Evolutionary conservation across 2,888 invertebrate species (phyloP).

Genomic region (Zhuqinia jingwanae): DNA sequence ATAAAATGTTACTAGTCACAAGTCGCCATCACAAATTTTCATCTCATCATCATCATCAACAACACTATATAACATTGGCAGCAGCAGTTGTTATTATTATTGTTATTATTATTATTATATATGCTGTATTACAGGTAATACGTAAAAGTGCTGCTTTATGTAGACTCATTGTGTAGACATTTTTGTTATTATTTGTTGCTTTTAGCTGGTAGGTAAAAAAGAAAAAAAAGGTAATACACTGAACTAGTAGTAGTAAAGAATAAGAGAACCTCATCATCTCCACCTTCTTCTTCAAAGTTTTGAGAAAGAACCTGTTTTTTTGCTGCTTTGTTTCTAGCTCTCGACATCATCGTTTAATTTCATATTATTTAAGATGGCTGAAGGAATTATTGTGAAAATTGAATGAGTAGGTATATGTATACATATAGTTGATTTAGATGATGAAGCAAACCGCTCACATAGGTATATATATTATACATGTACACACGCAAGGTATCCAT

Average conservation of each 20-base stretch:
- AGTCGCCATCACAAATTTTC: constrained; percentile 1
- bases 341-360: constrained; percentile 7
- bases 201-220: constrained; percentile 34
- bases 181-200: constrained; percentile 40
- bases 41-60: constrained; percentile 29
- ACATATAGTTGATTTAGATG: constrained; percentile 18
- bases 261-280: no score
- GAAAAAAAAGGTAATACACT: no score
- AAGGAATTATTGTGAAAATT: neutral
- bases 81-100: no score
- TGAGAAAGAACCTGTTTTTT: constrained; percentile 31
- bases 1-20: no score
- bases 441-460: no score
- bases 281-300: neutral
- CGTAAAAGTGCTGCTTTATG: constrained; percentile 41
- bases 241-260: no score
- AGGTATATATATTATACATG: no score
- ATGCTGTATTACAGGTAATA: neutral
- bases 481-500: no score
- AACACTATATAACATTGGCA: constrained; percentile 18
- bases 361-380: constrained; percentile 19
- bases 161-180: neutral
- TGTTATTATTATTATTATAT: no score
- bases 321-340: neutral
- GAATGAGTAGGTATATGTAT: neutral